Evolutionary conservation across 2,888 invertebrate genomes (phyloP), one percentile per base, ranked within the genome.

Genomic region (Cetonia aurata): DNA sequence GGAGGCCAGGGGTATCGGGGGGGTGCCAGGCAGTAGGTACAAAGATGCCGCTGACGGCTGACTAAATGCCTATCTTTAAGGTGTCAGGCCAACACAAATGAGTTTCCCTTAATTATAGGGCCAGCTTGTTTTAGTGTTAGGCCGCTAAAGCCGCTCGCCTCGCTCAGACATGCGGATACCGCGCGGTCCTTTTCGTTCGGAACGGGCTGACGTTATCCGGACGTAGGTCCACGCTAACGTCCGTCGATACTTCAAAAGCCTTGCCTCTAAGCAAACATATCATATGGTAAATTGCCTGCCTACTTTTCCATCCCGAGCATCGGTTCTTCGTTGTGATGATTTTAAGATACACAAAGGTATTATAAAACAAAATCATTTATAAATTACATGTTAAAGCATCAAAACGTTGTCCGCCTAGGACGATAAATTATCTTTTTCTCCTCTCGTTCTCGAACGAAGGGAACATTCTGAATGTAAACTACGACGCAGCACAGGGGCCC

Each of bases 41-140:
- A 84, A 84, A 84, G 84, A 81, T 81, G 83, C 84, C 84, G 84
- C 84, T 84, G 83, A 84, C 84, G 84, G 83, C 84, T 84, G 84
- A 84, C 84, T 84, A 84, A 84, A 84, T 84, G 84, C 84, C 84
- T 83, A 84, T 84, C 84, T 84, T 84, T 84, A 84, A 84, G 83
- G 84, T 84, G 84, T 84, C 84, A 84, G 83, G 81, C 82, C 81
- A 82, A 80, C 84, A 83, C 84, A 84, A 84, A 84, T 84, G 84
- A 84, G 84, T 84, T 84, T 84, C 81, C 84, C 83, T 84, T 84
- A 84, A 84, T 84, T 84, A 84, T 82, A 84, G 84, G 84, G 82
- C 83, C 83, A 83, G 80, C 80, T 79, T 79, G 81, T 83, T 84
- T 83, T 81, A 82, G 82, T 83, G 79, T 79, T 80, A 77, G 80